These are phyloP conservation scores for Priocnemis perturbator DNA, from an alignment of 2,888 invertebrate genomes.

Conservation along the genomic window DNA sequence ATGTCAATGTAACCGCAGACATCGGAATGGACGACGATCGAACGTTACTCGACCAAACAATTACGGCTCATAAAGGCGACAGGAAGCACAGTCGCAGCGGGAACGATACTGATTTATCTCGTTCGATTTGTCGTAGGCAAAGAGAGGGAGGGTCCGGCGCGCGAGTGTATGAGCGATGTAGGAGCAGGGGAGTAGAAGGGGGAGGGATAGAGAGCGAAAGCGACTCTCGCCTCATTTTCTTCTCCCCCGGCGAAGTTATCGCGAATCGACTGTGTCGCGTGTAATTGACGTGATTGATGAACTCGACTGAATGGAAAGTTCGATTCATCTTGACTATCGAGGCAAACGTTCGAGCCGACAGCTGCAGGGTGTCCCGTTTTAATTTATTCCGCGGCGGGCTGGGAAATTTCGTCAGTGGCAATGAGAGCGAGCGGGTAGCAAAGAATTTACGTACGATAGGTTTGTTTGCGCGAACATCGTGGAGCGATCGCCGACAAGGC, in stretches of 20 bases:
- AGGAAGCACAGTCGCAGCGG: neutral
- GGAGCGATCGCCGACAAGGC: too few species aligned
- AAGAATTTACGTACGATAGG: too few species aligned
- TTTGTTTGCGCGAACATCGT: too few species aligned
- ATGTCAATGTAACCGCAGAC: too few species aligned
- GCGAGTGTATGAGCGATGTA: slow-evolving; percentile 6
- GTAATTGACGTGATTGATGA: slow-evolving; percentile 59
- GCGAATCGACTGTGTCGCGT: slow-evolving; percentile 42
- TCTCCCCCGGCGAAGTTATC: slow-evolving; percentile 32
- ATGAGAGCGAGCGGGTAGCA: too few species aligned
- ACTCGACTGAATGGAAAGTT: slow-evolving; percentile 40
- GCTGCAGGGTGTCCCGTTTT: slow-evolving; percentile 40
- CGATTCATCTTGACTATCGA: slow-evolving; percentile 49
- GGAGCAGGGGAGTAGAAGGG: slow-evolving; percentile 14
- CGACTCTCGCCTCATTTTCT: neutral
- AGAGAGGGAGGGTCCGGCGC: slow-evolving; percentile 17
- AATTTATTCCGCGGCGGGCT: slow-evolving; percentile 31
- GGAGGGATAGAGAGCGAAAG: slow-evolving; percentile 9
- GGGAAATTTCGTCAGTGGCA: slow-evolving; percentile 12
- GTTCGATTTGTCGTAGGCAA: slow-evolving; percentile 17
- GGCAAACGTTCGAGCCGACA: slow-evolving; percentile 34
- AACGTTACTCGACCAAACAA: too few species aligned
- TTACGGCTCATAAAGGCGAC: too few species aligned
- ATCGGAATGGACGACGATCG: too few species aligned
- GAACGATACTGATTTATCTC: slow-evolving; percentile 3